phyloP scores from a whole-genome alignment of 2,113 vertebrate species.

The Cricetomys ansorgei region DNA sequence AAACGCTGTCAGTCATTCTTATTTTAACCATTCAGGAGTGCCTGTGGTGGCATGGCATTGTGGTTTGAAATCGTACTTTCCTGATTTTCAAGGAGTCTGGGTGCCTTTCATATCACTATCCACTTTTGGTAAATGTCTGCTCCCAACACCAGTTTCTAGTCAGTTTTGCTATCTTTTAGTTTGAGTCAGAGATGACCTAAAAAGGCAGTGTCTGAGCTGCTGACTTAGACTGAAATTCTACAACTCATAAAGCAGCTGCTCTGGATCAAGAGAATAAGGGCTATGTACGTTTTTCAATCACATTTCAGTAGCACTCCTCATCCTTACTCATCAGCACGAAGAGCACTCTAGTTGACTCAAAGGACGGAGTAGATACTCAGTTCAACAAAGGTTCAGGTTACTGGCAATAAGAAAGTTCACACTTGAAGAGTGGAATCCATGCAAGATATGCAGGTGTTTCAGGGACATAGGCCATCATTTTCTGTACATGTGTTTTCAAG shows the following conservation, averaged over 20 bases:
- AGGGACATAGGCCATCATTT: not conserved
- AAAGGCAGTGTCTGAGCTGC: not conserved
- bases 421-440: not conserved
- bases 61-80: not conserved
- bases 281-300: not conserved
- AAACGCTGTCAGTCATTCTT: not conserved
- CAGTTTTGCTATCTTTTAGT: not conserved
- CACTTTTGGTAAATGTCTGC: not conserved
- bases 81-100: not conserved
- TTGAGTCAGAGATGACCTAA: not conserved
- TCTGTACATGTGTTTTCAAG: not conserved
- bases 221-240: not conserved
- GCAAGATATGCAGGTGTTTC: not conserved
- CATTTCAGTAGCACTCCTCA: conserved; percentile 16
- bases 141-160: not conserved
- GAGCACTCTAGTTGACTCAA: not conserved
- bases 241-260: not conserved
- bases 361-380: not conserved
- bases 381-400: not conserved
- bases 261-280: not conserved
- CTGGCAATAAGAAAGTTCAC: not conserved
- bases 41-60: not conserved
- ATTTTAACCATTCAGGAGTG: conserved; percentile 2
- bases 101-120: not conserved
- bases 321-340: not conserved